phyloP scores from a whole-genome alignment of 2,888 invertebrate genomes.

The Marasmarcha lunaedactyla region DNA sequence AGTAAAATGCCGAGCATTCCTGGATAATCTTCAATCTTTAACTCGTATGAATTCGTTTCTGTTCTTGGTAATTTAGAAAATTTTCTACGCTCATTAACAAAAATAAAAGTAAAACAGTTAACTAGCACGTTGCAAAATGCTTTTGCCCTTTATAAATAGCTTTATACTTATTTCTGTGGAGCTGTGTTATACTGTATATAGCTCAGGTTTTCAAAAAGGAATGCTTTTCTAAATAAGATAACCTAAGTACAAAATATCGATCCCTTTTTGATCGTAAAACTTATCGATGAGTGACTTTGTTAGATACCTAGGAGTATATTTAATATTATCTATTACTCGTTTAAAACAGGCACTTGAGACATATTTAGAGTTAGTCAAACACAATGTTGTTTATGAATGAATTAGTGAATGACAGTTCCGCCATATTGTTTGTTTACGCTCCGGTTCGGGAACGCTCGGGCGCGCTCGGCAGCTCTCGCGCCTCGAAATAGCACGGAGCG shows the following conservation, averaged over 20 bases:
- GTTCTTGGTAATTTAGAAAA: not conserved
- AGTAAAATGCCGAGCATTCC: not conserved
- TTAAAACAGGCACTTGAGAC: no score
- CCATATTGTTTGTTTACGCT: conserved; percentile 66
- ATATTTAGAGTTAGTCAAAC: not conserved
- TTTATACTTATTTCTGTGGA: no score
- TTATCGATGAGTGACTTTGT: no score
- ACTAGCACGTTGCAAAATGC: not conserved
- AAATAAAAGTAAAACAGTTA: not conserved
- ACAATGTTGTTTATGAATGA: conserved; percentile 63
- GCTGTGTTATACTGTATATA: no score
- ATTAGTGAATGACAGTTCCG: conserved; percentile 66
- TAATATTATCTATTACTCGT: no score
- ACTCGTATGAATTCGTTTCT: not conserved
- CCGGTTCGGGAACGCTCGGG: conserved; percentile 44
- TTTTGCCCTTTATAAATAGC: not conserved
- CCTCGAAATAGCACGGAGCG: conserved; percentile 65
- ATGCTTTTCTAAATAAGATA: no score
- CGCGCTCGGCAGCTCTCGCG: conserved; percentile 42
- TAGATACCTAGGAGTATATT: no score
- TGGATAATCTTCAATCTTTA: not conserved
- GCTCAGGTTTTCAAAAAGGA: no score
- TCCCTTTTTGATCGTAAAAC: no score
- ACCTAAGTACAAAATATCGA: no score
- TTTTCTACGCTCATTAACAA: not conserved